Base-by-base conservation (phyloP, 2,113 vertebrate genomes). In the Polyodon spathula region DNA sequence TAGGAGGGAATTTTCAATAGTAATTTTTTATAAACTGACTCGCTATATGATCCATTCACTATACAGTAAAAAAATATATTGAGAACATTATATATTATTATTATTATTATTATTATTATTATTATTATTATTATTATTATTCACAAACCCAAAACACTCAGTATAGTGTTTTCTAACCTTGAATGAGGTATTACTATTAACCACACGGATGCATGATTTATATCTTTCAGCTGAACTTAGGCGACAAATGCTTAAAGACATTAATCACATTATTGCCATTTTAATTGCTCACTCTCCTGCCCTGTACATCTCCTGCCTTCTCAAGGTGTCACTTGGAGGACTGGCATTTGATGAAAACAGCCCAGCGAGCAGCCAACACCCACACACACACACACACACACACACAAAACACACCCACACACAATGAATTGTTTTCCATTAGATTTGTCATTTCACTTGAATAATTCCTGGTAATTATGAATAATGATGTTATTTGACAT, bases 401-500 rank as follows among this genome's bases (percentile, higher is more conserved):
- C 43, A 41, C 48, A 52, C 56, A 43, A 42, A 37, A 56, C 14
- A 10, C 54, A 56, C 52, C 42, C 37, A 41, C 44, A 75, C 66
- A 77, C 81, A 85, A 82, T 81, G 81, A 84, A 82, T 78, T 77
- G 77, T 75, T 83, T 86, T 79, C 80, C 71, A 85, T 85, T 82
- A 83, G 54, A 62, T 84, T 83, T 86, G 72, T 75, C 70, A 86
- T 83, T 85, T 85, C 82, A 82, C 80, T 81, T 85, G 84, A 87
- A 80, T 83, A 88, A 91, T 84, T 80, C 71, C 66, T 78, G 78
- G 78, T 91, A 90, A 90, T 92, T 83, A 88, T 88, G 88, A 89
- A 82, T 89, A 90, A 92, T 90, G 85, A 89, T 86, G 81, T 83
- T 85, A 87, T 88, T 86, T 77, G 56, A 89, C 81, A 86, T 82